Conservation (phyloP, 2,888 invertebrate genomes). For the Sminthurides aquaticus region DNA sequence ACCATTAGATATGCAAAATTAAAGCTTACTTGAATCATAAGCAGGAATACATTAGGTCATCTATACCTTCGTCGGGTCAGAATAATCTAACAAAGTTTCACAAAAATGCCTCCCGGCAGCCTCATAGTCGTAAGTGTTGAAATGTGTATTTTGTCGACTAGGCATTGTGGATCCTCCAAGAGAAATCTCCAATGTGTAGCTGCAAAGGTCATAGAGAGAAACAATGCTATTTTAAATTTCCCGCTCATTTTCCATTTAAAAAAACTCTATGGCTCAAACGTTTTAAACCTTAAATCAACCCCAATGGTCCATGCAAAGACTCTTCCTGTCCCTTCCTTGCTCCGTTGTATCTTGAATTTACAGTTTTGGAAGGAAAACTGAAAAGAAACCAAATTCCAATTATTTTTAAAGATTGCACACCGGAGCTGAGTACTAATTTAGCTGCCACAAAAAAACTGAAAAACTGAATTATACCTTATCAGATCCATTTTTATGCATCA, state of each 20-base stretch:
- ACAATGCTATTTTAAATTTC: not conserved
- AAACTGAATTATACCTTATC: conserved; percentile 52
- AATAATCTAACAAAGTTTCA: conserved; percentile 84
- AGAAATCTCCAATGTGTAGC: conserved; percentile 92
- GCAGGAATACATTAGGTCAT: too few relatives aligned
- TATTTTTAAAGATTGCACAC: too few relatives aligned
- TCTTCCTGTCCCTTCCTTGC: conserved; percentile 89
- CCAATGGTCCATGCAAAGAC: conserved; percentile 95
- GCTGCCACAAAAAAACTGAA: conserved; percentile 3
- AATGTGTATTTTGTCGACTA: conserved; percentile 71
- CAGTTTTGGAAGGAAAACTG: conserved; percentile 91
- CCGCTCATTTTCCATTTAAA: not conserved
- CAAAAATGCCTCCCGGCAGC: conserved; percentile 82
- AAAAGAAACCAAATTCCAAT: conserved; percentile 44
- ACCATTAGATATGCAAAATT: not conserved
- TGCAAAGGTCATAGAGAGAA: conserved; percentile 47
- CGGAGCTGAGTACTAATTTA: conserved; percentile 1
- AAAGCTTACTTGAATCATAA: not conserved
- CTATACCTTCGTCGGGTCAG: conserved; percentile 71
- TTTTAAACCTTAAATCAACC: conserved; percentile 59
- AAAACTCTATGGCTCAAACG: not conserved
- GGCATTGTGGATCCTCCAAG: conserved; percentile 83
- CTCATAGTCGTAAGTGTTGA: conserved; percentile 70
- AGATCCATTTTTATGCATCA: conserved; percentile 85
- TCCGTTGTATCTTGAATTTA: conserved; percentile 85